Conservation (phyloP, 2,888 invertebrate genomes). For the Taphrorychus bicolor region DNA sequence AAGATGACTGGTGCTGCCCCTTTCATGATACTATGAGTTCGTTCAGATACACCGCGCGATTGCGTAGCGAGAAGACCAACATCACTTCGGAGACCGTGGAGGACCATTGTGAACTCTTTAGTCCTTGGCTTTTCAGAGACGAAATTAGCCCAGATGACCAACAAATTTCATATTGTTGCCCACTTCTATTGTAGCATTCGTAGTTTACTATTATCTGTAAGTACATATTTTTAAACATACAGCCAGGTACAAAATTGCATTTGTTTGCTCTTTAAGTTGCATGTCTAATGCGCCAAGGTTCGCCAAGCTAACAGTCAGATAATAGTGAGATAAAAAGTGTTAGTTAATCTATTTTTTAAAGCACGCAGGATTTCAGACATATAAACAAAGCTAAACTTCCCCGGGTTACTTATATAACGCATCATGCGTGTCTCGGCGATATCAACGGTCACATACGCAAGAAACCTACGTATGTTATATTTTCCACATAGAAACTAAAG, state of each 20-base stretch:
- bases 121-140: constrained; percentile 27
- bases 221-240: background rate
- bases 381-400: no score
- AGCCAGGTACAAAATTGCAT: background rate
- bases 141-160: constrained; percentile 20
- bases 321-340: no score
- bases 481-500: background rate
- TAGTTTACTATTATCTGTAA: background rate
- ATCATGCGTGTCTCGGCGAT: constrained; percentile 1
- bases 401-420: no score
- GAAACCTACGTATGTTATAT: background rate
- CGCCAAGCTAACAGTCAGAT: background rate
- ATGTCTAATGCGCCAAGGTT: background rate
- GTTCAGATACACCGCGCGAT: constrained; percentile 33
- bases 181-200: background rate
- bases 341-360: no score
- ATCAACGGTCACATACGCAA: constrained; percentile 1
- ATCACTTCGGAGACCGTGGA: constrained; percentile 25
- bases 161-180: background rate
- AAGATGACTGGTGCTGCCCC: constrained; percentile 51
- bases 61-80: constrained; percentile 21
- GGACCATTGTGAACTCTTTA: constrained; percentile 8
- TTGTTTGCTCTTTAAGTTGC: background rate
- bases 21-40: constrained; percentile 51
- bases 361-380: no score